phyloP scores from a whole-genome alignment of 2,113 vertebrate genomes.

The Pitta sordida region DNA sequence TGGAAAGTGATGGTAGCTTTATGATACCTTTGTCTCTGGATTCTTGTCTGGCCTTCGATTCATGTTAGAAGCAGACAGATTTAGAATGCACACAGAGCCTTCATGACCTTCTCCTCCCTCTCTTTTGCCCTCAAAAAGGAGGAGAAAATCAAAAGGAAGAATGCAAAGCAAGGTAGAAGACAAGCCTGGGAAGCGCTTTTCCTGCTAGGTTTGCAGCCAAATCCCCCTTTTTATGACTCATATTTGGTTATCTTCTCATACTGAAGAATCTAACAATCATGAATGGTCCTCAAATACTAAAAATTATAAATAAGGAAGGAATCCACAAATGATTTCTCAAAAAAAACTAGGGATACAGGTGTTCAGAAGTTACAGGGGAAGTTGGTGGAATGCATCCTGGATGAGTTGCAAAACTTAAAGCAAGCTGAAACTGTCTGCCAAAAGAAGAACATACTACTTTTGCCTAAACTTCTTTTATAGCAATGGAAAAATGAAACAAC shows the following conservation, averaged over 20 bases:
- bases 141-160: background rate
- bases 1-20: background rate
- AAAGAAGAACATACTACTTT: background rate
- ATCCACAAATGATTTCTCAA: background rate
- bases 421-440: background rate
- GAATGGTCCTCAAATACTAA: background rate
- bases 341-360: background rate
- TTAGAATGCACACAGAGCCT: background rate
- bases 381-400: background rate
- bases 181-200: background rate
- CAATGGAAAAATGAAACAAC: background rate
- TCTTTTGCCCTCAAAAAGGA: background rate
- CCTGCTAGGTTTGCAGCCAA: background rate
- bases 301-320: background rate
- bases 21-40: background rate
- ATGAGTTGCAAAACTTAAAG: background rate
- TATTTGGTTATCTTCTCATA: background rate
- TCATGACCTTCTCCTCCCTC: background rate
- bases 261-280: background rate
- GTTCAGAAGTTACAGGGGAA: background rate
- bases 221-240: accelerated
- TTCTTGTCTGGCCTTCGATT: background rate
- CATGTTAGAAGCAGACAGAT: background rate
- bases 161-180: background rate
- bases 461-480: background rate